Evolutionary conservation across 1,140 invertebrate species (phyloP), one percentile per base, ranked within the genome.

Genomic region (Cydia splendana): DNA sequence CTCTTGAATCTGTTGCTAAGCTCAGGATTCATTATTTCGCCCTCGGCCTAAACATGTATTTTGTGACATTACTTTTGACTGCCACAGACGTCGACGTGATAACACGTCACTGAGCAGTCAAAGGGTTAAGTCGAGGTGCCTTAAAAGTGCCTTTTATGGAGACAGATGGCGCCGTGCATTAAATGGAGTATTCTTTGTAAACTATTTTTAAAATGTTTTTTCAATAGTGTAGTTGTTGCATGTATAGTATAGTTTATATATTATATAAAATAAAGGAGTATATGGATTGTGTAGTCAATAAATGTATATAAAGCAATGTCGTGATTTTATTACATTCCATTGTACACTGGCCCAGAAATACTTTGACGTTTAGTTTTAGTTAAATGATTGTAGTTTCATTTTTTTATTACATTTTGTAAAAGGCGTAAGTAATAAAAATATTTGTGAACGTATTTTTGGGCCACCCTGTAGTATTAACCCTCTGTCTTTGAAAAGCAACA

Each of bases 271-370:
- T 42, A 42, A 42, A 85, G 81, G 80, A 76, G 34, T 79, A 78
- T 82, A 85, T 82, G 81, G 76, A 78, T 79, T 81, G 77, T 81
- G 57, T 84, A 84, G 75, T 81, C 73, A 87, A 85, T 88, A 85
- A 86, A 85, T 83, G 75, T 84, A 81, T 88, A 79, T 76, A 81
- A 81, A 69, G 81, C 80, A 75, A 65, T 18, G n/a, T 18, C 2
- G 51, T n/a, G 0, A 53, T 53, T 53, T 53, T 18, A 53, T 53
- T 53, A 48, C 13, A 48, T 48, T 48, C 45, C 45, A 1, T 48
- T 48, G 45, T 48, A 45, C 42, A 45, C 4, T 45, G 10, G 10
- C 12, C 10, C 12, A 45, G 5, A 45, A 45, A 45, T 45, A 45
- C 34, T 34, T 45, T 13, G 42, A 45, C 9, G 3, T 45, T 45